Evolutionary conservation across 2,113 vertebrate genomes (phyloP).

Genomic region (Papio anubis): DNA sequence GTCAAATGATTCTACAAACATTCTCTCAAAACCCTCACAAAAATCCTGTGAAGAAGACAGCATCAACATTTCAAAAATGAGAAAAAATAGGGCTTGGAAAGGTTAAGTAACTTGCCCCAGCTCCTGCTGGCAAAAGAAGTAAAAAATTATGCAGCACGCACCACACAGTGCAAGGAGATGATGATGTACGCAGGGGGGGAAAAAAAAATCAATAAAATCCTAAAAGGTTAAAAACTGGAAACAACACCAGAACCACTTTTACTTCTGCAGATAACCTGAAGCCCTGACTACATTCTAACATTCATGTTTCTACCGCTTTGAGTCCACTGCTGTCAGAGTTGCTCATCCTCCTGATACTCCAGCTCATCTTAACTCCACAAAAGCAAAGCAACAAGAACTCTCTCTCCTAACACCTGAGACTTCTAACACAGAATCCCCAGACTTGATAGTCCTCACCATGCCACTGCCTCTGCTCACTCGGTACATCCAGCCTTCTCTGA

Average conservation of each 20-base stretch:
- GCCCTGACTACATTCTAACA: background rate
- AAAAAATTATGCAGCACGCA: background rate
- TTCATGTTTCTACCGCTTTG: no score
- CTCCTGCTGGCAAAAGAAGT: background rate
- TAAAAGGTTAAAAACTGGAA: background rate
- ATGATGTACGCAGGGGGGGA: background rate
- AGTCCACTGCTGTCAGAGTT: background rate
- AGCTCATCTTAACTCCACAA: background rate
- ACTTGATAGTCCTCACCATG: background rate
- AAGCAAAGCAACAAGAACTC: background rate
- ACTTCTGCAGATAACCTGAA: background rate
- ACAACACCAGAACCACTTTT: background rate
- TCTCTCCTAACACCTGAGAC: background rate
- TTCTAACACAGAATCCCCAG: background rate
- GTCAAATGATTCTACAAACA: background rate
- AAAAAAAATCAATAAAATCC: background rate
- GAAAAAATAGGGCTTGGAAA: background rate
- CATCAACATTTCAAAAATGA: background rate
- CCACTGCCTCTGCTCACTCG: background rate
- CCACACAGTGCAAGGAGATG: background rate
- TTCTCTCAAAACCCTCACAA: background rate
- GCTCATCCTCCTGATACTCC: rapidly evolving
- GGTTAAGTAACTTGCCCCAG: background rate
- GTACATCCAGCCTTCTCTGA: background rate
- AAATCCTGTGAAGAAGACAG: background rate